Base-by-base conservation (phyloP, 2,797 vertebrate species). In the Amniataba percoides region DNA sequence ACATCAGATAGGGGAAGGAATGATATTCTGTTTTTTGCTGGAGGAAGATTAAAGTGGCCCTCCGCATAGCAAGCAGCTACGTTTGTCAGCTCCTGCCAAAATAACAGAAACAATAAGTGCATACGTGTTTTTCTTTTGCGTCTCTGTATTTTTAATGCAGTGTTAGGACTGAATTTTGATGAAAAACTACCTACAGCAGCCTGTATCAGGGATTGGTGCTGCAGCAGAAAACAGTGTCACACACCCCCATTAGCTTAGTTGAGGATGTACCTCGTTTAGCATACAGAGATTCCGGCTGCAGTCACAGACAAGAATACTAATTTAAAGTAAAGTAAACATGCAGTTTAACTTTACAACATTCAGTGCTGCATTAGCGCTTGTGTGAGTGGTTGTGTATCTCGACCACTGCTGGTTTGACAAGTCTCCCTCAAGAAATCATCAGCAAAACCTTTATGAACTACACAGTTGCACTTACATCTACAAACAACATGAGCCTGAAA, bases 31-130 rank as follows among this genome's bases (percentile, higher is more conserved):
- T 64, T 84, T 84, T 79, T 62, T 61, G 53, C 67, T 59, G 15
- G 7, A 40, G 51, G 49, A 45, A 77, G 71, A 85, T 81, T 74
- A 58, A 84, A 80, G 82, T 18, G 1, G 62, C 68, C 45, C 53
- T 6, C 31, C 51, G 59, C 51, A 23, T 25, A 51, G 43, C 61
- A 61, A 61, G 46, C 65, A 69, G 70, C 21, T 18, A 15, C 12
- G 58, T 79, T 85, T 79, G 71, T 82, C 71, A 68, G 83, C 46
- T 14, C 10, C 56, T 12, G 14, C 31, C 43, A 19, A 19, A 63
- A 13, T 13, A 42, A 0, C 46, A 42, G 21, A 12, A 18, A 45
- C 40, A 65, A 53, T 23, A 70, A 64, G 25, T 27, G 52, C 15
- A 51, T 27, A 27, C 40, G 18, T 58, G 61, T 46, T 71, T 79